Conservation (phyloP, 92 coral and sea anemone species). For the Hydrozoanthus gracilis region DNA sequence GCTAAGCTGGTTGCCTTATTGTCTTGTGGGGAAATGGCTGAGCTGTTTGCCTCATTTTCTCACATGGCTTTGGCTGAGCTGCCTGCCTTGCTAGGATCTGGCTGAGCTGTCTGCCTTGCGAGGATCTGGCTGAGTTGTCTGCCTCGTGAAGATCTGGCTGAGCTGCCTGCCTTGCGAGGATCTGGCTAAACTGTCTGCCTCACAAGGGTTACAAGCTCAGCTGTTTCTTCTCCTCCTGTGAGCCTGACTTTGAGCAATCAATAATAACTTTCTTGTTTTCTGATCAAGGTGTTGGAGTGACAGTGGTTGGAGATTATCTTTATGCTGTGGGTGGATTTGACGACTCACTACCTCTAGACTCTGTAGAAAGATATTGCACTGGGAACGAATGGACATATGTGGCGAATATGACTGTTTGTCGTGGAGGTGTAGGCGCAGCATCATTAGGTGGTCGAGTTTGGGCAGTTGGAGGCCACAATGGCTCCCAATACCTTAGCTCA, state of each 20-base stretch:
- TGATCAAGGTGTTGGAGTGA: slow-evolving; percentile 89
- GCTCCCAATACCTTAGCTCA: slow-evolving; percentile 84
- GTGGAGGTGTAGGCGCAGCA: slow-evolving; percentile 98
- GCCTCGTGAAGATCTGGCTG: too few relatives aligned
- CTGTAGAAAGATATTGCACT: slow-evolving; percentile 89
- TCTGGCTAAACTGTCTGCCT: too few relatives aligned
- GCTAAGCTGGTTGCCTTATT: too few relatives aligned
- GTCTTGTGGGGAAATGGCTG: too few relatives aligned
- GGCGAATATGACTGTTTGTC: slow-evolving; percentile 87
- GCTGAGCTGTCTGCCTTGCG: too few relatives aligned
- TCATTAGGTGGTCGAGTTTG: slow-evolving; percentile 92
- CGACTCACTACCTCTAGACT: slow-evolving; percentile 90
- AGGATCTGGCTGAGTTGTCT: too few relatives aligned
- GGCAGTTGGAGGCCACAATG: slow-evolving; percentile 99
- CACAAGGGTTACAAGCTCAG: too few relatives aligned
- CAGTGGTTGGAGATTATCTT: slow-evolving; percentile 82
- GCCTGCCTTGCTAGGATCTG: too few relatives aligned
- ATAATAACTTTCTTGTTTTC: neutral
- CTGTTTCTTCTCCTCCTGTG: too few relatives aligned
- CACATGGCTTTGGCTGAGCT: too few relatives aligned
- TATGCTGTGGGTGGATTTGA: slow-evolving; percentile 98
- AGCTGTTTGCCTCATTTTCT: too few relatives aligned
- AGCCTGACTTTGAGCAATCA: neutral
- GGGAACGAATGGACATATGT: slow-evolving; percentile 82
- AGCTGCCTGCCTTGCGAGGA: too few relatives aligned